Evolutionary conservation across 2,888 invertebrate genomes (phyloP).

Genomic region (Papilio elwesi): DNA sequence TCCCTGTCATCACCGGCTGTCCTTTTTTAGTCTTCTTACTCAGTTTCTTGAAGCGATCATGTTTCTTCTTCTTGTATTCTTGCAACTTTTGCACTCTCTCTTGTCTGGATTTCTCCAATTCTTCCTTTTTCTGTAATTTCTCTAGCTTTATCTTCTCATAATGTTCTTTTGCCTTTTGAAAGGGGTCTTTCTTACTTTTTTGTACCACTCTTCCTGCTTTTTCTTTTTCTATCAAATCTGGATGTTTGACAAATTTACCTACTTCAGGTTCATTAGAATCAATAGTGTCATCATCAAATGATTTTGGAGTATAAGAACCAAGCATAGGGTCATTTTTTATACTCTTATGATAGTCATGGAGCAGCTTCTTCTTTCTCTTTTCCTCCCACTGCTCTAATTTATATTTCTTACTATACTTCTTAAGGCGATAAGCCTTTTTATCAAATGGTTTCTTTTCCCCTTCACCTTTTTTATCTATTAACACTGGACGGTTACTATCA

Average conservation of each 20-base stretch:
- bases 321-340: constrained; percentile 73
- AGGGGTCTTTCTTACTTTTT: constrained; percentile 68
- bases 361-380: constrained; percentile 83
- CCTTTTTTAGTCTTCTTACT: constrained; percentile 91
- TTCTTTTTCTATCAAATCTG: constrained; percentile 67
- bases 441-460: constrained; percentile 85
- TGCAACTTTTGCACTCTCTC: constrained; percentile 86
- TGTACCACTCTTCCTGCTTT: constrained; percentile 43
- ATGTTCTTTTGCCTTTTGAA: constrained; percentile 81
- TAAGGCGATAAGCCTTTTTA: constrained; percentile 86
- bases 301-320: constrained; percentile 76
- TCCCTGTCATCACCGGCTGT: constrained; percentile 93
- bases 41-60: constrained; percentile 88
- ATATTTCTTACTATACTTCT: constrained; percentile 88
- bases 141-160: constrained; percentile 83
- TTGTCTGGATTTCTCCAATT: constrained; percentile 74
- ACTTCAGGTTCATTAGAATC: constrained; percentile 54
- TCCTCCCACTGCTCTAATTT: constrained; percentile 88
- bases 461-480: constrained; percentile 41
- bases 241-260: constrained; percentile 75
- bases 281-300: constrained; percentile 77
- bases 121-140: constrained; percentile 78
- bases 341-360: constrained; percentile 84
- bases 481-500: constrained; percentile 58
- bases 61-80: constrained; percentile 88